Evolutionary conservation across 2,888 invertebrate genomes (phyloP).

Genomic region (Odontothrips loti): DNA sequence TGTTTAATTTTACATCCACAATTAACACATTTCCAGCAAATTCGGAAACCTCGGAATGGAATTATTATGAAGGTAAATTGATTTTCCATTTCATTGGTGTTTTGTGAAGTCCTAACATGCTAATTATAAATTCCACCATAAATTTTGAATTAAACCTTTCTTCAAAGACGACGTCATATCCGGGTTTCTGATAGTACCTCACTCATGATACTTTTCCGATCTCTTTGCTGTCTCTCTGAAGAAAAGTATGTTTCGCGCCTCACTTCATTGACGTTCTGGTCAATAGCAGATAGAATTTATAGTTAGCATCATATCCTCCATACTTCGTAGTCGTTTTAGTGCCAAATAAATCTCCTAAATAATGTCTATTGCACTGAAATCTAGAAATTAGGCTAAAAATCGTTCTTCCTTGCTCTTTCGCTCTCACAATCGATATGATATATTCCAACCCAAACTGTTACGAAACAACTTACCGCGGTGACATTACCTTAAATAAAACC

Average conservation of each 20-base stretch:
- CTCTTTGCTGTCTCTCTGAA: too few species aligned
- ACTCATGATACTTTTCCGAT: too few species aligned
- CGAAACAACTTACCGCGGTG: neutral
- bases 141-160: neutral
- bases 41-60: constrained; percentile 19
- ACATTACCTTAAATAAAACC: neutral
- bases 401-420: constrained; percentile 19
- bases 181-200: too few species aligned
- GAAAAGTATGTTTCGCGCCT: too few species aligned
- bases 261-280: too few species aligned
- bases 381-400: constrained; percentile 8
- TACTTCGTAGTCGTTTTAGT: neutral
- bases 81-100: constrained; percentile 23
- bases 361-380: neutral
- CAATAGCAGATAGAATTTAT: constrained; percentile 8
- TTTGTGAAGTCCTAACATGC: constrained; percentile 19
- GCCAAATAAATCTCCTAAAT: constrained; percentile 3
- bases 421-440: neutral
- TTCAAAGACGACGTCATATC: neutral
- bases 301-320: constrained; percentile 3
- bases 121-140: constrained; percentile 17
- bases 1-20: constrained; percentile 21
- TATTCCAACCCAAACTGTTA: neutral
- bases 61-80: constrained; percentile 11
- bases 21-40: constrained; percentile 25